Percentiles rank a stretch among this genome's conserved stretches.
phyloP scores from a whole-genome alignment of 2,113 vertebrate genomes.

The Craseonycteris thonglongyai region DNA sequence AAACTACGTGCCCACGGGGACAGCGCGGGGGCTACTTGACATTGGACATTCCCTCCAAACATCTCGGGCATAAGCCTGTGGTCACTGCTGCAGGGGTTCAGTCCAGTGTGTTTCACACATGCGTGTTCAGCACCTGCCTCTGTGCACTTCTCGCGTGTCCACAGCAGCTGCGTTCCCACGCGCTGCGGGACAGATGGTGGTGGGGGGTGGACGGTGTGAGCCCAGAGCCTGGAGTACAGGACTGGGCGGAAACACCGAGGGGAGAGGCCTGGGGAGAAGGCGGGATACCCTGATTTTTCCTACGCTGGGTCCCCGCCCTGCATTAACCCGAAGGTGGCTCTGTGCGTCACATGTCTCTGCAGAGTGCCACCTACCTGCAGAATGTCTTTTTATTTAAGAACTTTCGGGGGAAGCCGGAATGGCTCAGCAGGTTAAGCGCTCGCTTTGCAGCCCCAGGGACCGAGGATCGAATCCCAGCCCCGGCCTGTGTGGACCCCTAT shows the following conservation, averaged over 20 bases:
- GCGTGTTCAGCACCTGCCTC: neutral
- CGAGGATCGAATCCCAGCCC: no score
- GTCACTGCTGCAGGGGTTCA: neutral
- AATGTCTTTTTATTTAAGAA: neutral
- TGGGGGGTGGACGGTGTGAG: neutral
- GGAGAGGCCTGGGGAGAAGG: neutral
- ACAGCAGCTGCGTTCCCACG: neutral
- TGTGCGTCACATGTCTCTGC: neutral
- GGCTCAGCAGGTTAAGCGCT: no score
- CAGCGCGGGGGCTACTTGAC: slow-evolving; percentile 44
- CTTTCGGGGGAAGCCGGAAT: no score
- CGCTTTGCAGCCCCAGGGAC: no score
- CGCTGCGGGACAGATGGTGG: neutral
- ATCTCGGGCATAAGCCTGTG: neutral
- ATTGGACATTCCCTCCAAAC: slow-evolving; percentile 43
- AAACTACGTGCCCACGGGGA: slow-evolving; percentile 2
- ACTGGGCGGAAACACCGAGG: neutral
- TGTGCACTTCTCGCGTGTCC: neutral
- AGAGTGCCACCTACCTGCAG: neutral
- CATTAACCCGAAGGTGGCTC: neutral
- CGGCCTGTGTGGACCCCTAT: no score
- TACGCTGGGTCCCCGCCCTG: neutral
- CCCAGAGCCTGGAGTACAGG: neutral
- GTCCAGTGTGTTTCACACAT: neutral
- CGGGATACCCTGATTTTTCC: neutral